Percentiles rank a stretch among this genome's conserved stretches.
These are phyloP conservation scores for Toxonevra muliebris DNA, from an alignment of 2,888 invertebrate species.

Conservation along the genomic window DNA sequence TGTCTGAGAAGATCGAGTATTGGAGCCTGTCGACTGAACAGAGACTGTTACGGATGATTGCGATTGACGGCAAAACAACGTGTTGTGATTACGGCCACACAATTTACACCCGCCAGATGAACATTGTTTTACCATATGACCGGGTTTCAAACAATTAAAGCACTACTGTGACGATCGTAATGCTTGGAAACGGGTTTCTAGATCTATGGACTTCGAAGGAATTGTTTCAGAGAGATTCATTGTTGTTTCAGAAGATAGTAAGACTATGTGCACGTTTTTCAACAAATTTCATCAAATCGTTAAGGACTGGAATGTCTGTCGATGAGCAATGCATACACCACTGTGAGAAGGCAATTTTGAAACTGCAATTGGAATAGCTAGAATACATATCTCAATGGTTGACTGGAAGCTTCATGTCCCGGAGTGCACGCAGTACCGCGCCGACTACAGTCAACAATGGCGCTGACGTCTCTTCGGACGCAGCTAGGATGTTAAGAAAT, in stretches of 20 bases:
- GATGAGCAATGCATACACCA: conserved; percentile 23
- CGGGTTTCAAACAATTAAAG: conserved; percentile 26
- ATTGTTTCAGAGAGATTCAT: too few relatives aligned
- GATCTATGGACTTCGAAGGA: conserved; percentile 11
- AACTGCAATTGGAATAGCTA: conserved; percentile 29
- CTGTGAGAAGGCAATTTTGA: conserved; percentile 13
- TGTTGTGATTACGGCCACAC: conserved; percentile 22
- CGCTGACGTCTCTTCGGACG: conserved; percentile 18
- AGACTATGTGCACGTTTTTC: conserved; percentile 28
- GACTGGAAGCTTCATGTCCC: conserved; percentile 28
- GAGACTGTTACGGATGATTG: too few relatives aligned
- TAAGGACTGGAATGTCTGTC: conserved; percentile 15
- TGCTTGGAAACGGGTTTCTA: conserved; percentile 21
- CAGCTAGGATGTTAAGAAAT: conserved; percentile 25
- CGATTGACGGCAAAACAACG: conserved; percentile 13
- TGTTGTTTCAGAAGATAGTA: not conserved
- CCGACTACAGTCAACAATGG: conserved; percentile 25
- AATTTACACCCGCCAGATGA: conserved; percentile 16
- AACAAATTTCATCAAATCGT: conserved; percentile 20
- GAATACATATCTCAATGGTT: conserved; percentile 29
- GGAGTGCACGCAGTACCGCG: conserved; percentile 28
- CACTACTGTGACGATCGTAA: not conserved
- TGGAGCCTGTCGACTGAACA: too few relatives aligned
- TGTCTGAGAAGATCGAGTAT: too few relatives aligned
- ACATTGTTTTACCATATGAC: conserved; percentile 23